These are phyloP conservation scores for Andrena chrysosceles DNA, from an alignment of 2,888 invertebrate species.

Conservation along the genomic window DNA sequence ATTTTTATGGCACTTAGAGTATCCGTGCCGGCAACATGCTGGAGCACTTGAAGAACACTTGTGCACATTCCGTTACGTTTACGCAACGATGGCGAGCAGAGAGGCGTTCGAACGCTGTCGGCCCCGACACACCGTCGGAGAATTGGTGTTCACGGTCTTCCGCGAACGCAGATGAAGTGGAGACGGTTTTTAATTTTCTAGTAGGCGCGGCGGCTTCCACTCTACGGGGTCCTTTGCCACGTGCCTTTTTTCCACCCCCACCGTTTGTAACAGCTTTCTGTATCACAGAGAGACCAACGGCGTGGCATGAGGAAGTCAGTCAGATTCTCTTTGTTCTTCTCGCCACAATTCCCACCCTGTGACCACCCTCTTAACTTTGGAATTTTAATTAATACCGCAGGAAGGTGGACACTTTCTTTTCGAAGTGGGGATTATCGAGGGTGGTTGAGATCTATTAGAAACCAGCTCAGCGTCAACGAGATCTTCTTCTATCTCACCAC, in stretches of 20 bases:
- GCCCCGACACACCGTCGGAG: conserved; percentile 13
- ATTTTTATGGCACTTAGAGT: conserved; percentile 83
- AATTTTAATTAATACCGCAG: conserved; percentile 50
- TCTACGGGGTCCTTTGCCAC: neutral
- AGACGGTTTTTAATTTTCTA: conserved; percentile 68
- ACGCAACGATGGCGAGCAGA: conserved; percentile 73
- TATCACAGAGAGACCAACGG: neutral
- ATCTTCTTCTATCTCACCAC: too few relatives aligned
- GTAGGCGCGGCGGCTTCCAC: conserved; percentile 51
- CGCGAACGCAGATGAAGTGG: conserved; percentile 45
- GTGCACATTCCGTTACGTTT: conserved; percentile 84
- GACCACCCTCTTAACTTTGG: neutral
- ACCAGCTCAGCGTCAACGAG: too few relatives aligned
- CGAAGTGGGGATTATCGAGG: too few relatives aligned
- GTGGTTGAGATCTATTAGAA: too few relatives aligned
- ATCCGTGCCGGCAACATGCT: conserved; percentile 82
- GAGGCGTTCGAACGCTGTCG: conserved; percentile 20
- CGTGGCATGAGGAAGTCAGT: conserved; percentile 50
- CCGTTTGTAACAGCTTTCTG: conserved; percentile 20
- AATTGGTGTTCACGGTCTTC: conserved; percentile 35
- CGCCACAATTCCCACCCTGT: neutral
- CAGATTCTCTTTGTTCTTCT: neutral
- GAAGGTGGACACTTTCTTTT: too few relatives aligned
- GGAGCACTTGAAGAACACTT: conserved; percentile 85
- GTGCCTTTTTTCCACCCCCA: conserved; percentile 25